Conservation (phyloP, 2,113 vertebrate species). For the Ciconia stormi region DNA sequence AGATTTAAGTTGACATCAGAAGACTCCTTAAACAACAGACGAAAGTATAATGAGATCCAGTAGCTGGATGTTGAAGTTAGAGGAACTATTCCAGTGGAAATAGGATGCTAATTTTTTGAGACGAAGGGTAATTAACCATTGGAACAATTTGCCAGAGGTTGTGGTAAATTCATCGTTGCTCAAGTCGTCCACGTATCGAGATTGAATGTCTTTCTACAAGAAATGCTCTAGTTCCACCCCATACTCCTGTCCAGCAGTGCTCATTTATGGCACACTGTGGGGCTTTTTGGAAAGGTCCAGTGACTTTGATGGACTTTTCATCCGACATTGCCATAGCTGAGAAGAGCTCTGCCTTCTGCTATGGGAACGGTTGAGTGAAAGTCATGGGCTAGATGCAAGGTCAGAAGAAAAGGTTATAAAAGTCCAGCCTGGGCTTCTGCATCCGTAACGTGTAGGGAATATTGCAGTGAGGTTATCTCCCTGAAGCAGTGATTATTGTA, state of each 20-base stretch:
- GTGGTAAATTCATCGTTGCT: background rate
- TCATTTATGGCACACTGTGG: background rate
- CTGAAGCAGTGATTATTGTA: background rate
- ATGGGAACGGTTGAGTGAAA: rapidly evolving
- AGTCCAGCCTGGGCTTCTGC: background rate
- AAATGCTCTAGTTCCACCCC: background rate
- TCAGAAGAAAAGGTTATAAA: background rate
- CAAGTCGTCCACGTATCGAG: rapidly evolving
- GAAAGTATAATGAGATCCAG: background rate
- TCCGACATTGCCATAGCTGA: background rate
- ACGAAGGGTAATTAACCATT: background rate
- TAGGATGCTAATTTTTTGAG: background rate
- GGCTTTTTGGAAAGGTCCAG: background rate
- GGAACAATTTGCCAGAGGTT: background rate
- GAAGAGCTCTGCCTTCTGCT: background rate
- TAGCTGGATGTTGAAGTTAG: background rate
- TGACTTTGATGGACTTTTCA: background rate
- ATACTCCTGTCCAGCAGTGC: background rate
- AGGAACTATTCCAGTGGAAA: background rate
- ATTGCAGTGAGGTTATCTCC: background rate
- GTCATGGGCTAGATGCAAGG: background rate
- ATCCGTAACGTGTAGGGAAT: rapidly evolving
- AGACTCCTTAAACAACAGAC: background rate
- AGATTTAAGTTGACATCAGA: background rate
- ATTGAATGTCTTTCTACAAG: background rate